Base-by-base conservation (phyloP, 2,888 invertebrate genomes). In the Tholera decimalis region DNA sequence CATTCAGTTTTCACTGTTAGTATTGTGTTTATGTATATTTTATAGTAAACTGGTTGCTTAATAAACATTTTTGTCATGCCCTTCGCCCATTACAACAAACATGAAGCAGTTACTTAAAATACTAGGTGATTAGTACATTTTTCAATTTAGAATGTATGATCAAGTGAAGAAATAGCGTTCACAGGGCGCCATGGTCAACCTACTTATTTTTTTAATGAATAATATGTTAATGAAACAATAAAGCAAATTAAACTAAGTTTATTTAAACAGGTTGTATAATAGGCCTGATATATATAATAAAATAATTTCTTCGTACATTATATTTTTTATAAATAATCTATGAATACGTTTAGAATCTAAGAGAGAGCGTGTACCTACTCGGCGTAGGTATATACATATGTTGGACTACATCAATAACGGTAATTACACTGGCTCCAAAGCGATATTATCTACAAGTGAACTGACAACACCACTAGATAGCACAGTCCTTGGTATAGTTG, bases 291-390 rank as follows among this genome's bases (percentile, higher is more conserved):
- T 63, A 66, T 62, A 64, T 76, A 73, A 69, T 73, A 70, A 74
- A 78, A 78, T 80, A 79, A 57, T 80, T 65, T 77, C 47, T 69
- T 64, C 55, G 28, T 63, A 53, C 49, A 64, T 61, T 20, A n/a
- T 41, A 53, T 65, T 35, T 44, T 51, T 56, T 63, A 37, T 47
- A 30, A 33, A 44, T 47, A 55, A 55, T 65, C 51, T 79, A 73
- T 50, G 24, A 43, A 37, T 77, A 68, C 53, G 18, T 79, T 86
- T 85, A 84, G 35, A 82, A 79, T 80, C 79, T 82, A 83, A 56
- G 72, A 80, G 81, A 84, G 84, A 85, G 85, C 82, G 55, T 82
- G 62, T 76, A 77, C 62, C 67, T 77, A 80, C 55, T 71, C 61
- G 66, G 58, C 63, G 65, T 67, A 60, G 54, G 66, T 79, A 77